Conservation (phyloP, 2,113 vertebrate genomes). For the Acanthisitta chloris region DNA sequence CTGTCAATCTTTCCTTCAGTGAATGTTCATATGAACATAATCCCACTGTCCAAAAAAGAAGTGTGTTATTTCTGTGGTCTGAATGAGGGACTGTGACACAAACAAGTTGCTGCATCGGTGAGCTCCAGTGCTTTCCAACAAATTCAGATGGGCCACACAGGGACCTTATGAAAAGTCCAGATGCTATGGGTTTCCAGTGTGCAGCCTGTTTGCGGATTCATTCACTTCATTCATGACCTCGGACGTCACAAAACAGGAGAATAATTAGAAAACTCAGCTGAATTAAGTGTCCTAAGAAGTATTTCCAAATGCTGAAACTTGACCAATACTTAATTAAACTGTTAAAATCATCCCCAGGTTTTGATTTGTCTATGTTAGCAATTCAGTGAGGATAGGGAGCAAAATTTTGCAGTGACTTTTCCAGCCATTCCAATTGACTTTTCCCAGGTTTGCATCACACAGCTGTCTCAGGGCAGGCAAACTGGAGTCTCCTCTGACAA, state of each 20-base stretch:
- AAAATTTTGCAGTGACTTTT: neutral
- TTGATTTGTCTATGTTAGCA: fast-evolving
- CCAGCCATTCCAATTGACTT: neutral
- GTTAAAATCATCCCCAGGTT: neutral
- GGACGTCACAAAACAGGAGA: neutral
- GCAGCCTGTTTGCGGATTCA: neutral
- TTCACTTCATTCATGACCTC: neutral
- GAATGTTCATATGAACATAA: neutral
- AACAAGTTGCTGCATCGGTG: neutral
- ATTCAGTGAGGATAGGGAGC: neutral
- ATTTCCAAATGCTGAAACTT: neutral
- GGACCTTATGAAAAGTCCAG: neutral
- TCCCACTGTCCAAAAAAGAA: neutral
- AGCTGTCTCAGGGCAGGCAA: fast-evolving
- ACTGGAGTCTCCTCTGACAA: no score
- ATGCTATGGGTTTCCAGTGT: fast-evolving
- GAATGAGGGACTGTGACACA: neutral
- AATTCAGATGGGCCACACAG: neutral
- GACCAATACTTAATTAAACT: neutral
- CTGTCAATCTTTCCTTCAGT: neutral
- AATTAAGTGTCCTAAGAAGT: neutral
- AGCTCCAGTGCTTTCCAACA: neutral
- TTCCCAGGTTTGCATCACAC: fast-evolving
- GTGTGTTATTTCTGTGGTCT: fast-evolving
- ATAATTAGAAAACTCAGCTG: neutral